These are phyloP conservation scores for Machimus rusticus DNA, from an alignment of 2,888 invertebrate genomes.

Conservation along the genomic window DNA sequence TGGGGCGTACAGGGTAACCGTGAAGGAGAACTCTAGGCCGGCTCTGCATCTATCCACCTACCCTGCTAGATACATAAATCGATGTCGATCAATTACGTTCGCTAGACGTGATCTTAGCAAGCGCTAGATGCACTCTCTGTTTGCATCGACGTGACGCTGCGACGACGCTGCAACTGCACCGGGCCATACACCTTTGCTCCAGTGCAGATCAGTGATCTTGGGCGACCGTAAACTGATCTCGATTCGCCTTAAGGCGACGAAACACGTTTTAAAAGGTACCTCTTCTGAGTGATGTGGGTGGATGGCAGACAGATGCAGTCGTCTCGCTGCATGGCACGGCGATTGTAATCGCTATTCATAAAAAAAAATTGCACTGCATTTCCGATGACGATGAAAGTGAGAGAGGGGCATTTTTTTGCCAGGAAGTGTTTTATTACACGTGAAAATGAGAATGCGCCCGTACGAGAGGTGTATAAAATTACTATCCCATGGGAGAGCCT, in stretches of 20 bases:
- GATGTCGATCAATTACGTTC: neutral
- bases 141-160: neutral
- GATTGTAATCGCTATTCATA: neutral
- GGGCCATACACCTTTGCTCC: neutral
- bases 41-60: neutral
- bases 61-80: neutral
- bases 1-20: neutral
- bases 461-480: neutral
- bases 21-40: neutral
- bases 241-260: neutral
- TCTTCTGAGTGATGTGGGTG: slow-evolving; percentile 8
- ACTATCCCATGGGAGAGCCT: neutral
- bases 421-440: slow-evolving; percentile 21
- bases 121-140: neutral
- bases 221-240: neutral
- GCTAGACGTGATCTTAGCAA: neutral
- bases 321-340: neutral
- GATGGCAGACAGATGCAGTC: neutral
- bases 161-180: neutral
- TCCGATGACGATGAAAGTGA: slow-evolving; percentile 6
- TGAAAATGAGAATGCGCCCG: neutral
- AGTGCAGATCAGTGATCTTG: slow-evolving; percentile 11
- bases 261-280: neutral
- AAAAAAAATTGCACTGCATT: neutral
- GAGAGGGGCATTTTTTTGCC: neutral